Evolutionary conservation across 2,888 invertebrate genomes (phyloP), one percentile per base, ranked within the genome.

Genomic region (Emmelina monodactyla): DNA sequence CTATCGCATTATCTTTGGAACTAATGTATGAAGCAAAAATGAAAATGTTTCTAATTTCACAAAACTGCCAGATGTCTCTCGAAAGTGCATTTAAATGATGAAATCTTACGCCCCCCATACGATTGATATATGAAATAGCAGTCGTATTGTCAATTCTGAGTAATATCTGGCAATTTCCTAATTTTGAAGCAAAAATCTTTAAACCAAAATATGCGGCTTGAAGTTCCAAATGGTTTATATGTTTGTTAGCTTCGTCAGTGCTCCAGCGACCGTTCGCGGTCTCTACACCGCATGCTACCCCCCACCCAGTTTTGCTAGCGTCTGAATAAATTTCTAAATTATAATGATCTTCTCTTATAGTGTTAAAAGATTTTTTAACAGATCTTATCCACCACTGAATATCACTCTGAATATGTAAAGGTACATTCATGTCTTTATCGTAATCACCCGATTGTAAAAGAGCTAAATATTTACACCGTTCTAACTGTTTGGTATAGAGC

Each of bases 11-110:
- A 14, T 29, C 12, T 14, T 29, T 40, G 2, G 49, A 46, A 3
- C n/a, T 34, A 4, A 47, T 47, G 31, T 46, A 46, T 7, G 49
- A 41, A 19, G 47, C 45, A 37, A 35, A 37, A 7, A 51, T 34
- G 19, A 28, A 44, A 9, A 51, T 29, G 22, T 47, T 39, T 32
- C 40, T 39, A 3, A n/a, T 16, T 16, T 38, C 32, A 14, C 38
- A 38, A 19, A 35, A 35, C n/a, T 40, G 31, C 48, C 48, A 51
- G 29, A 59, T 53, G 12, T 49, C 33, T 15, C 42, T 38, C 7
- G 47, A 33, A 22, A 54, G 14, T 16, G 12, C 13, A 13, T 29
- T 29, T 13, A 29, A 14, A 14, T 29, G 29, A 13, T 12, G 29
- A 12, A 29, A 31, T 30, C 28, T 46, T 40, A 22, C 43, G 31